These are phyloP conservation scores for Lepus oiostolus DNA, from an alignment of 2,797 vertebrate species.

Conservation along the genomic window DNA sequence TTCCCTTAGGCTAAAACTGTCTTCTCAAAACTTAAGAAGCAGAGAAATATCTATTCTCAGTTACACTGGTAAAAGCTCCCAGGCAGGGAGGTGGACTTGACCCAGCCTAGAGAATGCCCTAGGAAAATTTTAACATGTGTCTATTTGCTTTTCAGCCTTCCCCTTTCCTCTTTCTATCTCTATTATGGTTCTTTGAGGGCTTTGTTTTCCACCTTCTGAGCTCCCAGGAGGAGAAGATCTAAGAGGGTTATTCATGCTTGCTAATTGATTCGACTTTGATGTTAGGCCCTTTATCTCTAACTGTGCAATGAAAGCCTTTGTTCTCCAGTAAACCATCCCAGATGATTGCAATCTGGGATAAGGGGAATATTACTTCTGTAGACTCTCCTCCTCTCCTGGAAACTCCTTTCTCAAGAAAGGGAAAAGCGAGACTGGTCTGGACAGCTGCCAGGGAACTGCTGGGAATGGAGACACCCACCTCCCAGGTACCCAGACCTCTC, in stretches of 20 bases:
- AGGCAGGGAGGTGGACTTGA: not conserved
- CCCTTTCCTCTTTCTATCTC: not conserved
- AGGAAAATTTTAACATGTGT: not conserved
- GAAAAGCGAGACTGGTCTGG: not conserved
- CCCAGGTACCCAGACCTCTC: not conserved
- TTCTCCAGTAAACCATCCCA: not conserved
- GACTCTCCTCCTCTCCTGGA: not conserved
- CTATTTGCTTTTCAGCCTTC: not conserved
- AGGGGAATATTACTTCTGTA: not conserved
- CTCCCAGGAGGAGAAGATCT: conserved; percentile 24
- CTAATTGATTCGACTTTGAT: not conserved
- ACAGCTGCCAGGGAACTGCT: not conserved
- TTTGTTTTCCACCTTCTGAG: not conserved
- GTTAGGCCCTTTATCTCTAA: conserved; percentile 3
- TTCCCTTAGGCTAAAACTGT: not conserved
- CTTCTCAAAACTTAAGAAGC: conserved; percentile 36
- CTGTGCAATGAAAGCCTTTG: not conserved
- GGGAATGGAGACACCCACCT: not conserved
- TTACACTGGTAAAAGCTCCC: not conserved
- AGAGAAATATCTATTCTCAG: not conserved
- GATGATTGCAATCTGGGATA: not conserved
- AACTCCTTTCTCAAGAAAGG: not conserved
- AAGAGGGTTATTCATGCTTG: not conserved
- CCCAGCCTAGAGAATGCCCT: not conserved
- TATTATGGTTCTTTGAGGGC: not conserved